These are phyloP conservation scores for Drosophila paulistorum DNA, from an alignment of 1,140 invertebrate genomes.

Conservation along the genomic window DNA sequence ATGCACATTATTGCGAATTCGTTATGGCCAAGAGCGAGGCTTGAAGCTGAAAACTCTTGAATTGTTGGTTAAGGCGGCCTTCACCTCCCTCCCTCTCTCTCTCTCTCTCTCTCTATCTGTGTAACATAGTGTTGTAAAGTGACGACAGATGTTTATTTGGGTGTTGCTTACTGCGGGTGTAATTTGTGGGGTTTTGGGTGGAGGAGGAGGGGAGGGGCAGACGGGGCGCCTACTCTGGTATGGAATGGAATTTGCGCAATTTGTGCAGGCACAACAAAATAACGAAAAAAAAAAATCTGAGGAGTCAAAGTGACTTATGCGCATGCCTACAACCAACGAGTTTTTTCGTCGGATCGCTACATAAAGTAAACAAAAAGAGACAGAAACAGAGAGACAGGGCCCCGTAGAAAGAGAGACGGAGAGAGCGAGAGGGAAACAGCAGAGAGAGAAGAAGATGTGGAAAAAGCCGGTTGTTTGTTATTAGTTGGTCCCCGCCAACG, in stretches of 20 bases:
- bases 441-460: slow-evolving; percentile 17
- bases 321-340: slow-evolving; percentile 50
- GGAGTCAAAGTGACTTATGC: slow-evolving; percentile 65
- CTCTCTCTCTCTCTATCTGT: slow-evolving; percentile 13
- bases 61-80: slow-evolving; percentile 49
- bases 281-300: slow-evolving; percentile 14
- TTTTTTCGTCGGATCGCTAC: slow-evolving; percentile 32
- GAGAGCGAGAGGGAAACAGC: slow-evolving; percentile 32
- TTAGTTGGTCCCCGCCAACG: slow-evolving; percentile 50
- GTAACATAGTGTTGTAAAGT: slow-evolving; percentile 40
- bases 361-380: slow-evolving; percentile 65
- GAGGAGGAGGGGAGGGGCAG: background rate
- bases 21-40: slow-evolving; percentile 57
- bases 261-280: slow-evolving; percentile 35
- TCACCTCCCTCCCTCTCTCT: slow-evolving; percentile 35
- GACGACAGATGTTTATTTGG: slow-evolving; percentile 63
- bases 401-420: background rate
- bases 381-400: background rate
- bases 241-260: slow-evolving; percentile 78
- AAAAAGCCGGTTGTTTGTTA: slow-evolving; percentile 78
- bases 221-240: slow-evolving; percentile 29
- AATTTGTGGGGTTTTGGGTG: background rate
- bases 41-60: slow-evolving; percentile 18
- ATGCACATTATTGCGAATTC: slow-evolving; percentile 75
- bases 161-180: background rate